Evolutionary conservation across 2,113 vertebrate genomes (phyloP), one percentile per base, ranked within the genome.

Genomic region (Circaetus cinerascens): DNA sequence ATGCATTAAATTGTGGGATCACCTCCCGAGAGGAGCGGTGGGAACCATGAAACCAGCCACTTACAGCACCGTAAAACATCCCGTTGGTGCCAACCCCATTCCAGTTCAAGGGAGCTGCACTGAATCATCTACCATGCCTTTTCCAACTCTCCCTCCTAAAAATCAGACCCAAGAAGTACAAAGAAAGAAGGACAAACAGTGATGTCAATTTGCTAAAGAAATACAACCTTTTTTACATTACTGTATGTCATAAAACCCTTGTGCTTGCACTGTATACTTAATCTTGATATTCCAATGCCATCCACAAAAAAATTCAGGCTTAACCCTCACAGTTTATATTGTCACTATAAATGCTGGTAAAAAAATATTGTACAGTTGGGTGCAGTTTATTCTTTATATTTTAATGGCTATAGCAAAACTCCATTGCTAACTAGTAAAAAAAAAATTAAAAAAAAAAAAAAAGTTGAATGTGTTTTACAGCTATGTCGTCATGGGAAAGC

Each of bases 301-400:
- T 95, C 95, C 89, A 91, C 84, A 93, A 67, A 97, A 93, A 97
- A 90, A 90, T 46, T 87, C 93, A 93, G 72, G 81, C 66, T 96
- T 96, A 97, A 97, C 96, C 94, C 95, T 94, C 88, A 91, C 75
- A 67, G 69, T 94, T 95, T 95, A 95, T 94, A 93, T 91, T 95
- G 88, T 94, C 78, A 85, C 88, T 75, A 88, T 94, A 93, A 93
- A 95, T 57, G 84, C 92, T 80, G 93, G 77, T 97, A 94, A 96
- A 96, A 89, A 96, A 91, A 97, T 96, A 97, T 62, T 69, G 94
- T 97, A 88, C 96, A 95, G 66, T 96, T 96, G 96, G 97, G 96
- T 94, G 87, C 81, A 86, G 89, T 97, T 97, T 97, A 95, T 96
- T 96, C 84, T 94, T 96, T 96, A 85, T 90, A 67, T 96, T 97